phyloP scores from a whole-genome alignment of 2,888 invertebrate genomes.

The Capitulum mitella region DNA sequence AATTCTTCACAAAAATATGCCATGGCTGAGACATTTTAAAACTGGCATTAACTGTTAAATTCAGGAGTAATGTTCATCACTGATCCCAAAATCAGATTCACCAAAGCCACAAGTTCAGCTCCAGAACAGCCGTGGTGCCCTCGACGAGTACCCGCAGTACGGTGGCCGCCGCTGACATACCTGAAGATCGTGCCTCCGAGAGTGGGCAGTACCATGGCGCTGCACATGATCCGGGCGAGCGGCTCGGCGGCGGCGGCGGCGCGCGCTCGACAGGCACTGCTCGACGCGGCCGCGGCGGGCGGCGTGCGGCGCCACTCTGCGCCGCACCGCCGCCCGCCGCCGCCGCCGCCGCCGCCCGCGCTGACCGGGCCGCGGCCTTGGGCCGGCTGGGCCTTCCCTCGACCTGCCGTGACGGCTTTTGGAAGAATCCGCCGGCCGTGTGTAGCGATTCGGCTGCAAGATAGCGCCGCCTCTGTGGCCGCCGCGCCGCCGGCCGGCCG shows the following conservation, averaged over 20 bases:
- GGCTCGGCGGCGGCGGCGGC: neutral
- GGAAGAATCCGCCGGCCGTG: neutral
- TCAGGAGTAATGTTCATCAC: too few relatives aligned
- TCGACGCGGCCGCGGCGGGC: neutral
- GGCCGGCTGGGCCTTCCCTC: neutral
- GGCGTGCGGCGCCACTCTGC: neutral
- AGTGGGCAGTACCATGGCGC: neutral
- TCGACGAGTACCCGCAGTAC: too few relatives aligned
- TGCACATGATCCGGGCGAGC: constrained; percentile 9
- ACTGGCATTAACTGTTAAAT: too few relatives aligned
- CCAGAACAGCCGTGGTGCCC: neutral
- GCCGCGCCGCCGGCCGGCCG: too few relatives aligned
- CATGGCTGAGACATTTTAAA: too few relatives aligned
- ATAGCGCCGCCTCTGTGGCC: neutral
- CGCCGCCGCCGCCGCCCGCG: neutral
- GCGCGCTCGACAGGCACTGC: neutral
- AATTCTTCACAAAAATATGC: too few relatives aligned
- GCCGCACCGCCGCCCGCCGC: neutral
- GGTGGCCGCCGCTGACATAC: too few relatives aligned
- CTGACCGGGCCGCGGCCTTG: neutral
- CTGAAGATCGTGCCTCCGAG: neutral
- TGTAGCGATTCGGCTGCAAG: neutral
- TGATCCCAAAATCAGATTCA: too few relatives aligned
- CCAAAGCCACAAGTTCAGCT: too few relatives aligned
- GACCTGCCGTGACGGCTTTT: neutral